Evolutionary conservation across 2,797 vertebrate species (phyloP), one percentile per base, ranked within the genome.

Genomic region (Notamacropus eugenii): DNA sequence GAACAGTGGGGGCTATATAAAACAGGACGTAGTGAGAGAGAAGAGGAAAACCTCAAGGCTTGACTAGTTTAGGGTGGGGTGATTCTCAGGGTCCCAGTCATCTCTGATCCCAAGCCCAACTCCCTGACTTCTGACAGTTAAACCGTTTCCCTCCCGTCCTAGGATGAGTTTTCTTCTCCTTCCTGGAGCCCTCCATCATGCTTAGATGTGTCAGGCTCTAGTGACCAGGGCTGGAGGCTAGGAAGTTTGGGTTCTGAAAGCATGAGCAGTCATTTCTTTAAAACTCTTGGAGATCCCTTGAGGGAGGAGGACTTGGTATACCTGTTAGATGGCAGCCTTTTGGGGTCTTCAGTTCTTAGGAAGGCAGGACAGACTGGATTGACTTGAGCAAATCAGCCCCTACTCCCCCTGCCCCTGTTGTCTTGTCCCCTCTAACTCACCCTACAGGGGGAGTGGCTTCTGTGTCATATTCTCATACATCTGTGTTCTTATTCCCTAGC

Each of bases 401-500:
- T 94, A 12, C 97, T n/a, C 96, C 56, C 96, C 27, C 4, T 90
- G 13, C 54, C 55, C 91, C 34, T 27, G 14, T 34, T 46, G 28
- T 74, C 40, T 11, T 90, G 27, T 34, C 52, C 90, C 90, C 24
- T 90, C 50, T 54, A 14, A 90, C 52, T 27, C 31, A 12, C 46
- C 90, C 40, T 19, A 27, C 16, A 46, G 24, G 40, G 31, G 40
- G 8, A 27, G 22, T 82, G 40, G 40, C 74, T 16, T 34, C 19
- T 13, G 0, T 82, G 22, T 87, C 40, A 50, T 40, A 27, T 22
- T 3, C 74, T 46, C 74, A 87, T 28, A 11, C 40, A 52, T 24
- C 2, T 16, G 8, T 16, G 5, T 56, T 91, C 46, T 95, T n/a
- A 93, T 16, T 24, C 50, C 87, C 0, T 98, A 99, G 99, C 99